Base-by-base conservation (phyloP, 2,797 vertebrate species). In the Dryobates pubescens region DNA sequence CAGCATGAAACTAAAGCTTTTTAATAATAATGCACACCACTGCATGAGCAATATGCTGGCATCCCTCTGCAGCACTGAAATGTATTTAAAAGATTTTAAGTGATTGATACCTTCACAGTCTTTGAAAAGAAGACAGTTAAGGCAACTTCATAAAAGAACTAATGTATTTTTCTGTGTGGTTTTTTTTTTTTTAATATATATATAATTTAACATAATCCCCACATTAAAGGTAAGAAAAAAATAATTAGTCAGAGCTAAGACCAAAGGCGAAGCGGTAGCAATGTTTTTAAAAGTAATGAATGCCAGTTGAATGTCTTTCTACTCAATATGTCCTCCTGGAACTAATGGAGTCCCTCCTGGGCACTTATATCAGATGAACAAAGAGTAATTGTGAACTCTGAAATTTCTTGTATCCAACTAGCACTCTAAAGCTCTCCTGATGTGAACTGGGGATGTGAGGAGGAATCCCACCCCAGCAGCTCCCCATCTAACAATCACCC, bases 261-360 rank as follows among this genome's bases (percentile, higher is more conserved):
- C 82, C 8, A 5, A 95, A 96, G 95, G 94, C n/a, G 73, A 94
- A 96, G 88, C 65, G 92, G 76, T 80, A 95, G 91, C 78, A 96
- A 93, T 92, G 88, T 90, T 97, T 96, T 95, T 95, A 94, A 96
- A 96, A 92, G 68, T 70, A 82, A 65, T 85, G 38, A 80, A 63
- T 53, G 34, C 20, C 10, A 63, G 7, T 84, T 38, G 30, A 82
- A 79, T 71, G 9, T 86, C 95, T 89, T 94, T 92, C 90, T 95
- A 94, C 85, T 93, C 26, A 51, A 7, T 93, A 92, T 34, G n/a
- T 92, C 81, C 83, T 95, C 91, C 49, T 95, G 92, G 93, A 96
- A 95, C 61, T 88, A 92, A 88, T 6, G 23, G 58, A 79, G 41
- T 61, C 59, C 56, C 76, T 90, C 77, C 85, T 84, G 78, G 84